phyloP scores from a whole-genome alignment of 2,797 vertebrate genomes.

The Chaenodraco wilsoni region DNA sequence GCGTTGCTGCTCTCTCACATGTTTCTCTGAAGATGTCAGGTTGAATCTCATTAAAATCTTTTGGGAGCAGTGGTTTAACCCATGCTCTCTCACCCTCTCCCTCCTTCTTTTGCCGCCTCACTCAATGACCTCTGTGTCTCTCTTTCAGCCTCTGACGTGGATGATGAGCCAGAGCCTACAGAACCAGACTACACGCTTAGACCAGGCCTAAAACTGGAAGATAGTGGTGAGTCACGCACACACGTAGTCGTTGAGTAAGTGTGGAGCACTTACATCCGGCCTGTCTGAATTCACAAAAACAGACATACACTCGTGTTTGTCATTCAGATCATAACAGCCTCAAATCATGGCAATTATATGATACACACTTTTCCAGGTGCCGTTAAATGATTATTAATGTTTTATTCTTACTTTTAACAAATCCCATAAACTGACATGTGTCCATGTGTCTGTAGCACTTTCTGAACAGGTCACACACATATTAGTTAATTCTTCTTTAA shows the following conservation, averaged over 20 bases:
- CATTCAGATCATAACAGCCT: slow-evolving; percentile 6
- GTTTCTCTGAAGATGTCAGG: slow-evolving; percentile 63
- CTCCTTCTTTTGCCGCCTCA: slow-evolving; percentile 45
- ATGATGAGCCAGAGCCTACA: slow-evolving; percentile 90
- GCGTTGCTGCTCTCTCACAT: slow-evolving; percentile 37
- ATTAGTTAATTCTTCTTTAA: neutral
- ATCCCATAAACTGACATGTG: neutral
- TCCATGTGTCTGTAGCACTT: neutral
- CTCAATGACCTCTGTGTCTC: slow-evolving; percentile 26
- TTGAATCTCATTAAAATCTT: slow-evolving; percentile 70
- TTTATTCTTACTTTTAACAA: neutral
- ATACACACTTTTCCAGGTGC: slow-evolving; percentile 4
- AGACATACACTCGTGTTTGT: slow-evolving; percentile 11
- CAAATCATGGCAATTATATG: slow-evolving; percentile 4
- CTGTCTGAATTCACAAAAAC: slow-evolving; percentile 18
- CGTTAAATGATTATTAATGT: neutral
- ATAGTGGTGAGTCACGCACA: slow-evolving; percentile 88
- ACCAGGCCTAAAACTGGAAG: slow-evolving; percentile 94
- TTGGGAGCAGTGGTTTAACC: slow-evolving; percentile 70
- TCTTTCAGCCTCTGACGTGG: slow-evolving; percentile 73
- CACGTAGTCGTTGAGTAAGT: slow-evolving; percentile 15
- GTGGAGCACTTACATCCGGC: slow-evolving; percentile 4
- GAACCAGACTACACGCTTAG: slow-evolving; percentile 94
- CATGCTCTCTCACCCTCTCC: slow-evolving; percentile 38
- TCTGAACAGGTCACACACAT: neutral